Evolutionary conservation across 2,113 vertebrate genomes (phyloP), one percentile per base, ranked within the genome.

Genomic region (Pseudopipra pipra): DNA sequence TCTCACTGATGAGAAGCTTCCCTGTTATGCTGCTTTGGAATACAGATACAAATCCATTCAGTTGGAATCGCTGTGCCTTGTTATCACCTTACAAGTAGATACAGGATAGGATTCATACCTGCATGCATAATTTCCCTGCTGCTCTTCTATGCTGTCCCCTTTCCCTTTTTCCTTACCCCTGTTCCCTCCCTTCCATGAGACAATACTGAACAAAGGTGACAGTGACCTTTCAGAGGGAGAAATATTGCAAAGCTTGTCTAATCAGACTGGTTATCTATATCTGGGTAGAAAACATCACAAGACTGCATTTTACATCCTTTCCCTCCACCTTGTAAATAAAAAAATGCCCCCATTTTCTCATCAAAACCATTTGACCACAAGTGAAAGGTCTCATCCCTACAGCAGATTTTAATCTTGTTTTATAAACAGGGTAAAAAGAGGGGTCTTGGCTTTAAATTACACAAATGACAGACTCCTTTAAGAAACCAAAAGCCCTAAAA

Each of bases 1-100:
- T 79, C 58, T 54, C 72, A 18, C 88, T 75, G 95, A 90, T 72
- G 72, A 95, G 95, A 88, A 85, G 79, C 65, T 74, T 75, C 73
- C 89, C 55, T 1, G 5, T 80, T 67, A 79, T 0, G 33, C 43
- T 85, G 73, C 55, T 87, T 44, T 93, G 87, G 89, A 96, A 68
- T 16, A 27, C 51, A 68, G 63, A 77, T 1, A 47, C 2, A 68
- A 56, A 75, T 70, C 39, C 2, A 24, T 74, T 55, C 65, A 10
- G 7, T 1, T 46, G 66, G 35, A 28, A 78, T 77, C 49, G 7
- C 56, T 20, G 49, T 11, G 68, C 62, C 76, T 79, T 22, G n/a
- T 30, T 67, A 5, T n/a, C 17, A 9, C 62, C 30, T 37, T 63
- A 35, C 2, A 31, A 62, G 61, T 44, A 63, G 76, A 51, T 67